A percentile compares a stretch with the other conserved stretches of the same genome.
phyloP scores from a whole-genome alignment of 2,113 vertebrate genomes.

The Nansenia antarctica region DNA sequence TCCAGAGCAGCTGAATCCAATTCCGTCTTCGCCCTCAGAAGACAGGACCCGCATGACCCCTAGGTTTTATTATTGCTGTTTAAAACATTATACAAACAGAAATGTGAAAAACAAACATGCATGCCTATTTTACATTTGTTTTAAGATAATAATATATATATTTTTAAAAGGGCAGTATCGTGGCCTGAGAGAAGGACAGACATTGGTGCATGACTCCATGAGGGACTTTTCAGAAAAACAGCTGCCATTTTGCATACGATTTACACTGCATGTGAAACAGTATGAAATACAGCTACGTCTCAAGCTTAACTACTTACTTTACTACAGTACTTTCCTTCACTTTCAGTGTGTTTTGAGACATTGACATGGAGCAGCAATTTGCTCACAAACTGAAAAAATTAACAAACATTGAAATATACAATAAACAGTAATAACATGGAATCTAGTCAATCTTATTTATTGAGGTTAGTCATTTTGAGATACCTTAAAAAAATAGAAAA shows the following conservation, averaged over 20 bases:
- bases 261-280: background rate
- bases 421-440: background rate
- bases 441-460: background rate
- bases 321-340: too few species aligned
- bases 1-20: conserved; percentile 67
- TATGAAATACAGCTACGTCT: background rate
- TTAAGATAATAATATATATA: conserved; percentile 2
- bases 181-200: background rate
- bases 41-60: conserved; percentile 58
- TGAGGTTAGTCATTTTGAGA: background rate
- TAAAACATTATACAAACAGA: conserved; percentile 34
- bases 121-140: conserved; percentile 8
- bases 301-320: background rate
- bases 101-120: conserved; percentile 4
- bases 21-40: conserved; percentile 54
- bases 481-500: background rate
- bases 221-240: background rate
- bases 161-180: background rate
- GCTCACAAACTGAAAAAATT: background rate
- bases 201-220: conserved; percentile 2
- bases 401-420: background rate
- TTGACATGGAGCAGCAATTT: too few species aligned
- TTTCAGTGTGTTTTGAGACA: too few species aligned
- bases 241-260: background rate
- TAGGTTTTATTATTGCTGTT: conserved; percentile 57